Evolutionary conservation across 2,113 vertebrate genomes (phyloP).

Genomic region (Elanoides forficatus): DNA sequence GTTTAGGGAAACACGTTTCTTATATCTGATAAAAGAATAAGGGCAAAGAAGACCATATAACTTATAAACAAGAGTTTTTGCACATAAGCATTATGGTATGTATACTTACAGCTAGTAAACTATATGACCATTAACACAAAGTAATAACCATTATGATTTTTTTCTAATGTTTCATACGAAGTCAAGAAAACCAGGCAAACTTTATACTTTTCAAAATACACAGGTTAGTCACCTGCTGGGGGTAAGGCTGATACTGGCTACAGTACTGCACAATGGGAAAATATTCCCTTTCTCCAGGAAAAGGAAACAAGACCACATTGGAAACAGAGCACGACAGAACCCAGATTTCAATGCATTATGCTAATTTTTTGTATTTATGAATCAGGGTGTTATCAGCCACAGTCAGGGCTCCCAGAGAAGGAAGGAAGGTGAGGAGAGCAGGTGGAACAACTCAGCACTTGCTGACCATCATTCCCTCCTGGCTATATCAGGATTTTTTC

Average conservation of each 20-base stretch:
- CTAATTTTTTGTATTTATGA: not conserved
- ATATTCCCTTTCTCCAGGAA: not conserved
- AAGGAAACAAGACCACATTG: not conserved
- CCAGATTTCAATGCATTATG: not conserved
- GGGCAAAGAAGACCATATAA: not conserved
- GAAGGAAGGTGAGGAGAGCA: not conserved
- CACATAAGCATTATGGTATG: not conserved
- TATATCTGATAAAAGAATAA: constrained; percentile 47
- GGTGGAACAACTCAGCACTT: not conserved
- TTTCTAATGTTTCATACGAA: not conserved
- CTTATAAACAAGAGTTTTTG: not conserved
- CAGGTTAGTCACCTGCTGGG: not conserved
- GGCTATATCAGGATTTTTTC: not conserved
- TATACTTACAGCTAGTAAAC: not conserved
- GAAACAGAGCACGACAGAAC: not conserved
- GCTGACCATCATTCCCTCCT: not conserved
- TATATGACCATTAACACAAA: not conserved
- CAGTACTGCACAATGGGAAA: not conserved
- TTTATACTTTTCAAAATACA: not conserved
- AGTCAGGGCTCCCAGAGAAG: not conserved
- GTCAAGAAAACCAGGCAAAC: not conserved
- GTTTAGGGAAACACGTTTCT: constrained; percentile 52
- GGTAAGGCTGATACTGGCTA: not conserved
- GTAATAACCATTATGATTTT: not conserved
- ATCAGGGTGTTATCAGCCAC: not conserved